phyloP scores from a whole-genome alignment of 2,113 vertebrate genomes.

The Phoxinus phoxinus region DNA sequence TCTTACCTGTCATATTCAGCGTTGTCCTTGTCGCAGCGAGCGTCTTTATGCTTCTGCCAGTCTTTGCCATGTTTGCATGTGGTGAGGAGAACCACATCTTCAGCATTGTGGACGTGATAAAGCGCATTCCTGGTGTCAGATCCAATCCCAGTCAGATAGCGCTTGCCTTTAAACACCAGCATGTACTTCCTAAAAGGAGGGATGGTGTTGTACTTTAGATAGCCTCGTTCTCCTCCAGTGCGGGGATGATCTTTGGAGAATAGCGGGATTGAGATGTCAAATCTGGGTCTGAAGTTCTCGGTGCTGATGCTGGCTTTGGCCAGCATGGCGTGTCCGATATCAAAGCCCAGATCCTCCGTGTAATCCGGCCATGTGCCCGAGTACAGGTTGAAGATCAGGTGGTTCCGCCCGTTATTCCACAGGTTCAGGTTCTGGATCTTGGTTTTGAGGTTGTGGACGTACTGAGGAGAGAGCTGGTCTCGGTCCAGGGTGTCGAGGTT shows the following conservation, averaged over 20 bases:
- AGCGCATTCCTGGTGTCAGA: conserved; percentile 99
- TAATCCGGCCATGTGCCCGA: conserved; percentile 99
- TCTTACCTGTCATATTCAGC: conserved; percentile 95
- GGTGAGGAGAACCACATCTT: conserved; percentile 96
- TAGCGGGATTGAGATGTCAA: conserved; percentile 97
- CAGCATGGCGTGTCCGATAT: conserved; percentile 97
- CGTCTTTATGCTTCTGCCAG: conserved; percentile 99
- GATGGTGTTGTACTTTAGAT: conserved; percentile 92
- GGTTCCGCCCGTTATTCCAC: conserved; percentile 97
- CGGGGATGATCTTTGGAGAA: conserved; percentile 98
- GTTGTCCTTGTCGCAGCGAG: conserved; percentile 96
- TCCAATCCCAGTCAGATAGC: conserved; percentile 98
- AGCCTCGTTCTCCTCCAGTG: conserved; percentile 97
- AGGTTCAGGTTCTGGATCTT: conserved; percentile 94
- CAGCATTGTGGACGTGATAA: conserved; percentile 96
- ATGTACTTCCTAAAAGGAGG: conserved; percentile 98
- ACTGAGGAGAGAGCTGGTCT: conserved; percentile 98
- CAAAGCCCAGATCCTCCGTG: conserved; percentile 95
- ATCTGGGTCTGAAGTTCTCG: conserved; percentile 94
- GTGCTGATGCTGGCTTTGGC: conserved; percentile 98
- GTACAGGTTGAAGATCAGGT: conserved; percentile 99
- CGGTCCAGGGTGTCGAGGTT: conserved; percentile 95
- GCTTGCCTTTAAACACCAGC: conserved; percentile 98
- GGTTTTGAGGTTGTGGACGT: conserved; percentile 91
- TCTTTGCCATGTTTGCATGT: conserved; percentile 99